A percentile compares a stretch with the other conserved stretches of the same genome.
Conservation (phyloP, 2,797 vertebrate genomes). For the Staurois parvus region DNA sequence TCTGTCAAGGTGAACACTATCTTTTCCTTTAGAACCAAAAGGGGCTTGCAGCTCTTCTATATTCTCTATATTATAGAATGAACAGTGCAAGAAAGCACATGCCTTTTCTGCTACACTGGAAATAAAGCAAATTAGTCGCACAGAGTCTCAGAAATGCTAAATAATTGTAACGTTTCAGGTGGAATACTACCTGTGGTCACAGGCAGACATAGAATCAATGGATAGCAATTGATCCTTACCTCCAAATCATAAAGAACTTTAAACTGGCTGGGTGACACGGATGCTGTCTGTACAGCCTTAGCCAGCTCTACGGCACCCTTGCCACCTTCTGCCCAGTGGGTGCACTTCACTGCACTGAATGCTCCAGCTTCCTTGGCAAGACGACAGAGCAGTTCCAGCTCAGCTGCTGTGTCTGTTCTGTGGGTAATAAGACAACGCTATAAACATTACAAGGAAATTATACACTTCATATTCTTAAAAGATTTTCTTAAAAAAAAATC, state of each 20-base stretch:
- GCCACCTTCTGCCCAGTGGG: slow-evolving; percentile 95
- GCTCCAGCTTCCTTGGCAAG: slow-evolving; percentile 88
- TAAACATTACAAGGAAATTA: not conserved
- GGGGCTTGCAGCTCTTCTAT: too few relatives aligned
- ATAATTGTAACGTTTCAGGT: too few relatives aligned
- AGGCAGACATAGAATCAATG: not conserved
- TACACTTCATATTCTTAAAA: too few relatives aligned
- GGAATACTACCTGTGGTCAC: too few relatives aligned
- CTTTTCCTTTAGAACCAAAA: too few relatives aligned
- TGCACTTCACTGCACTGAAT: slow-evolving; percentile 89
- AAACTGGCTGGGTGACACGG: slow-evolving; percentile 84
- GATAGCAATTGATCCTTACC: slow-evolving; percentile 70
- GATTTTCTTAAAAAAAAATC: too few relatives aligned
- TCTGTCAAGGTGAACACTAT: too few relatives aligned
- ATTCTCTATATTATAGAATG: too few relatives aligned
- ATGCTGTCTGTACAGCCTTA: slow-evolving; percentile 87
- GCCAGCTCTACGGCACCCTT: slow-evolving; percentile 87
- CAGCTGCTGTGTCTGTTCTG: slow-evolving; percentile 90
- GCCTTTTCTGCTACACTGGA: too few relatives aligned
- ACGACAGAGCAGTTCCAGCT: slow-evolving; percentile 85
- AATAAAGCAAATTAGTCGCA: too few relatives aligned
- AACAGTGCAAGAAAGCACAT: too few relatives aligned
- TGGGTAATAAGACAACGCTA: slow-evolving; percentile 35
- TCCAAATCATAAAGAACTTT: slow-evolving; percentile 89
- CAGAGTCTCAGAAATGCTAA: too few relatives aligned